Percentiles rank a stretch among this genome's conserved stretches.
Conservation (phyloP, 2,888 invertebrate genomes). For the Caenorhabditis sp. region DNA sequence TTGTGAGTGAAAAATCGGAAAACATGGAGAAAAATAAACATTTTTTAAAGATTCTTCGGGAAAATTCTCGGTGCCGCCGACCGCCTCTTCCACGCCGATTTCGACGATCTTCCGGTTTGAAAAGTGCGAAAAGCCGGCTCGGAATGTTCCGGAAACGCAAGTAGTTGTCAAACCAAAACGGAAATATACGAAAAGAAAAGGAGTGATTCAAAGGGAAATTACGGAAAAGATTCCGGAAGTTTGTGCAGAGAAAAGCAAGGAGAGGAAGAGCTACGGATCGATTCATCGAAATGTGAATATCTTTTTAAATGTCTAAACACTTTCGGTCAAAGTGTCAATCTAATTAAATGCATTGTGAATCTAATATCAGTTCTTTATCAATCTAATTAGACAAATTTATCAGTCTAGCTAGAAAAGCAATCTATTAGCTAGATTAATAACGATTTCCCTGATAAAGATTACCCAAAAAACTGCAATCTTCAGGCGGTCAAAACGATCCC, state of each 20-base stretch:
- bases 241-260: background rate
- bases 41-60: slow-evolving; percentile 30
- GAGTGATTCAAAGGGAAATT: background rate
- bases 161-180: background rate
- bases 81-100: slow-evolving; percentile 2
- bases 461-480: background rate
- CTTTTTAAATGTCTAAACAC: no score
- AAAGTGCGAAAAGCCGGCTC: background rate
- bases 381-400: no score
- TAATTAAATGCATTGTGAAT: no score
- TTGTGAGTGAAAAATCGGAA: slow-evolving; percentile 6
- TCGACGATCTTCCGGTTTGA: slow-evolving; percentile 6
- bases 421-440: no score
- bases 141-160: background rate
- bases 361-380: no score
- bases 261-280: background rate
- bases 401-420: no score
- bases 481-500: slow-evolving; percentile 22
- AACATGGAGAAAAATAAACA: background rate
- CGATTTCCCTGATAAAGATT: background rate
- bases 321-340: no score
- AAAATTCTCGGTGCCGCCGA: slow-evolving; percentile 17
- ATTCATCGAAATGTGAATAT: slow-evolving; percentile 34
- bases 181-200: slow-evolving; percentile 9
- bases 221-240: background rate